A percentile compares a stretch with the other conserved stretches of the same genome.
phyloP scores from a whole-genome alignment of 1,140 invertebrate species.

The Conus ventricosus region DNA sequence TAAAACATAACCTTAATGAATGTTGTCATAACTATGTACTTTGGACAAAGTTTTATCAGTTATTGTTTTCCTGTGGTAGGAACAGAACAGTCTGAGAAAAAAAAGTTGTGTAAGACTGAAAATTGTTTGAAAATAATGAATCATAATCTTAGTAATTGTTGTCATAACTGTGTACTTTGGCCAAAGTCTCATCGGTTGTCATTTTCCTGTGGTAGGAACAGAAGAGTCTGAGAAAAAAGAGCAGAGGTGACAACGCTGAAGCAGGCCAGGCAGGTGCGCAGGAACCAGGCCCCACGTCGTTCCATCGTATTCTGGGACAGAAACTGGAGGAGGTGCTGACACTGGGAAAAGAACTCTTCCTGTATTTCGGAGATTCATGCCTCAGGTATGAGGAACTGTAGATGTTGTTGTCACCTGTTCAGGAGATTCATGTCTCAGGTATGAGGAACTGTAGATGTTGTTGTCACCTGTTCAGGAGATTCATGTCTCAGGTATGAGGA shows the following conservation, averaged over 20 bases:
- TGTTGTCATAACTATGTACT: too few species aligned
- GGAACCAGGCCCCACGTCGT: constrained; percentile 26
- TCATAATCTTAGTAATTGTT: too few species aligned
- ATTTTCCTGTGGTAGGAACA: neutral
- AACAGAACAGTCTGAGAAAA: too few species aligned
- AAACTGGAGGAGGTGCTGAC: constrained; percentile 65
- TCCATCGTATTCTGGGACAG: constrained; percentile 51
- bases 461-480: constrained; percentile 50
- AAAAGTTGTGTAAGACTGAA: too few species aligned
- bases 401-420: too few species aligned
- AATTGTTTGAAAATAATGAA: too few species aligned
- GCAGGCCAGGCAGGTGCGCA: constrained; percentile 19
- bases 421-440: constrained; percentile 59
- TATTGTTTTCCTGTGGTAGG: too few species aligned
- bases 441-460: neutral
- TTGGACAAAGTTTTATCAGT: too few species aligned
- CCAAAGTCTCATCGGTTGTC: too few species aligned
- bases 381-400: constrained; percentile 47
- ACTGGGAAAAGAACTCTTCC: constrained; percentile 71
- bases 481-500: constrained; percentile 54
- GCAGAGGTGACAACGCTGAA: constrained; percentile 32
- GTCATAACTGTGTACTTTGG: too few species aligned
- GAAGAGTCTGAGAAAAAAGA: constrained; percentile 42
- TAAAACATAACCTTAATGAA: too few species aligned
- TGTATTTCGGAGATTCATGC: constrained; percentile 64